phyloP scores from a whole-genome alignment of 30 jellyfish, hydroid and myxozoan genomes.

The Pelagia noctiluca region DNA sequence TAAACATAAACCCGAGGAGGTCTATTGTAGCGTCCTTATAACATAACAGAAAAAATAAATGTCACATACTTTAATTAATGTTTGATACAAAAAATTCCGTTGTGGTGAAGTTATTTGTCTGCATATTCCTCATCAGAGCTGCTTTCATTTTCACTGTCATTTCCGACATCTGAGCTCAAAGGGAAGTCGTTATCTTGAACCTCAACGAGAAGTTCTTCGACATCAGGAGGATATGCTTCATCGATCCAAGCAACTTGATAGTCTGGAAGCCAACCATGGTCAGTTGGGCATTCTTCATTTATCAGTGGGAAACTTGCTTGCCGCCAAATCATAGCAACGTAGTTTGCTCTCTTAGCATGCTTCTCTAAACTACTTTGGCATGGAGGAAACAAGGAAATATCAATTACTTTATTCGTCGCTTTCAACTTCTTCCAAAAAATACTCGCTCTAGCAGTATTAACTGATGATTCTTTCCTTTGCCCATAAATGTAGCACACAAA shows the following conservation, averaged over 20 bases:
- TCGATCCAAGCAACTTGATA: slow-evolving; percentile 58
- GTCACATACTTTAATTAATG: neutral
- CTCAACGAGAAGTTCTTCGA: slow-evolving; percentile 52
- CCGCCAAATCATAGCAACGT: too few species aligned
- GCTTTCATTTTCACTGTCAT: slow-evolving; percentile 13
- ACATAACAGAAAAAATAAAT: neutral
- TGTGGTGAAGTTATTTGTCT: slow-evolving; percentile 8
- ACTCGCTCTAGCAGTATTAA: slow-evolving; percentile 47
- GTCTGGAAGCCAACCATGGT: slow-evolving; percentile 53
- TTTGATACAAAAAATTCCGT: slow-evolving; percentile 10
- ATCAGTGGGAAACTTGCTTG: slow-evolving; percentile 14
- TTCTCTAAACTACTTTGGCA: slow-evolving; percentile 10
- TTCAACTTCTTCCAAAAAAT: slow-evolving; percentile 21
- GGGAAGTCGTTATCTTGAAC: slow-evolving; percentile 34
- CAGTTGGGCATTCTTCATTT: slow-evolving; percentile 36
- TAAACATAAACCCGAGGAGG: too few species aligned
- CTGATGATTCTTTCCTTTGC: slow-evolving; percentile 21
- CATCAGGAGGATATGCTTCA: slow-evolving; percentile 56
- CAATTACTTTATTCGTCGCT: slow-evolving; percentile 23
- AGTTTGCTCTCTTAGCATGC: neutral
- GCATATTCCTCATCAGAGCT: slow-evolving; percentile 23
- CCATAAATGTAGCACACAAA: slow-evolving; percentile 50
- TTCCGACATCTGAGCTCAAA: slow-evolving; percentile 21
- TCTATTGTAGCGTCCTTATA: slow-evolving; percentile 11
- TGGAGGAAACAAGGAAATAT: slow-evolving; percentile 21